A percentile compares a stretch with the other conserved stretches of the same genome.
These are phyloP conservation scores for Geotrypetes seraphini DNA, from an alignment of 2,797 vertebrate genomes.

Conservation along the genomic window DNA sequence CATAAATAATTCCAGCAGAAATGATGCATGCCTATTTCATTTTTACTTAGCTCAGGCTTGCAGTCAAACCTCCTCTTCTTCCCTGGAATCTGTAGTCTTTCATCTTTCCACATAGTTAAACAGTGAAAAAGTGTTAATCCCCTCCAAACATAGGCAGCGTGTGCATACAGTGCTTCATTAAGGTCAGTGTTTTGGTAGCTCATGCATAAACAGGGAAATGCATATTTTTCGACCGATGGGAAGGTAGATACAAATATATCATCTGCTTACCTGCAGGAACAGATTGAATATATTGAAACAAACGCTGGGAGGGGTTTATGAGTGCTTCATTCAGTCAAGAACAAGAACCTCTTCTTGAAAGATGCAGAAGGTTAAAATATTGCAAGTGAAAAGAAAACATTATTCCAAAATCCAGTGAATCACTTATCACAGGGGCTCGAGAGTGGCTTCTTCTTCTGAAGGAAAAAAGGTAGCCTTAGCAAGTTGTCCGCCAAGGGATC, in stretches of 20 bases:
- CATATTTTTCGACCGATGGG: conserved; percentile 11
- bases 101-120: not conserved
- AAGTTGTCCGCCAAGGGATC: conserved; percentile 50
- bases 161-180: not conserved
- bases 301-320: conserved; percentile 1
- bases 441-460: conserved; percentile 54
- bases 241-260: conserved; percentile 10
- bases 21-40: conserved; percentile 2
- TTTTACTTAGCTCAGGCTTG: conserved; percentile 1
- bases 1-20: conserved; percentile 5
- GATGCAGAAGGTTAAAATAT: conserved; percentile 9
- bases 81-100: not conserved
- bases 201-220: not conserved
- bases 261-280: conserved; percentile 48
- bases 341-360: conserved; percentile 25
- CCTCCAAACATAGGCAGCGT: not conserved
- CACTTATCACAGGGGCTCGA: conserved; percentile 37
- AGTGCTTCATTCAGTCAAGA: conserved; percentile 11
- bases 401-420: conserved; percentile 51
- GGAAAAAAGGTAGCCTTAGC: conserved; percentile 50
- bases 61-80: conserved; percentile 2
- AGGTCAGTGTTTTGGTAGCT: conserved; percentile 1
- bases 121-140: not conserved
- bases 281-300: conserved; percentile 21
- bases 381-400: conserved; percentile 29